Evolutionary conservation across 2,113 vertebrate species (phyloP).

Genomic region (Danio rerio): GRCz12tu NC_133183.1:18072001-18072500

Average conservation of each 20-base stretch:
- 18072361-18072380: too few species aligned
- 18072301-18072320: neutral
- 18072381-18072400: too few species aligned
- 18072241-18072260: conserved; percentile 14
- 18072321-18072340: neutral
- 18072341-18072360: too few species aligned
- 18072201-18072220: neutral
- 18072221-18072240: neutral
- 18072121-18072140: conserved; percentile 45
- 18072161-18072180: conserved; percentile 27
- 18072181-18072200: neutral
- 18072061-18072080: conserved; percentile 55
- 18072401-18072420: too few species aligned
- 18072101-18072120: conserved; percentile 32
- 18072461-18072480: too few species aligned
- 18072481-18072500: too few species aligned
- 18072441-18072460: too few species aligned
- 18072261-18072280: neutral
- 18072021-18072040: conserved; percentile 59
- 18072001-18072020: conserved; percentile 67
- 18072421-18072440: too few species aligned
- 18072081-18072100: conserved; percentile 50
- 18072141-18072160: conserved; percentile 31
- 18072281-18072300: neutral
- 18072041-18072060: conserved; percentile 30